Percentiles rank a stretch among this genome's conserved stretches.
Conservation (phyloP, 2,888 invertebrate species). For the Chrysodeixis includens region DNA sequence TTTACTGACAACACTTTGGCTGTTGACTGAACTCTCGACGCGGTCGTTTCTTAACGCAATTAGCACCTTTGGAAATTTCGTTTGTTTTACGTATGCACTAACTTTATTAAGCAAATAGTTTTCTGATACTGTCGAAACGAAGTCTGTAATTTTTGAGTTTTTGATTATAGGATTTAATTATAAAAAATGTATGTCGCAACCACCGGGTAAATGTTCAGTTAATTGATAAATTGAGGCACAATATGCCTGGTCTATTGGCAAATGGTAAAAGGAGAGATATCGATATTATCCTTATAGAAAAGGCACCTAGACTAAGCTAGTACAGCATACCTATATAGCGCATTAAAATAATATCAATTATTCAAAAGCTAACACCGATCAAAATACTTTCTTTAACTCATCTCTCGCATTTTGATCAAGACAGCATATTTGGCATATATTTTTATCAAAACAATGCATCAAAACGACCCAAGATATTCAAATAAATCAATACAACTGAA, state of each 20-base stretch:
- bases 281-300: too few species aligned
- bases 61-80: conserved; percentile 57
- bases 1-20: conserved; percentile 39
- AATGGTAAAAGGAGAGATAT: too few species aligned
- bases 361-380: neutral
- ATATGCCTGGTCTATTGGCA: too few species aligned
- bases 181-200: too few species aligned
- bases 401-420: neutral
- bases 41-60: conserved; percentile 60
- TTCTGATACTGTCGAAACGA: conserved; percentile 32
- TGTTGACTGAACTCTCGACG: conserved; percentile 56
- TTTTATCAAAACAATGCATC: conserved; percentile 29
- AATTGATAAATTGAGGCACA: too few species aligned
- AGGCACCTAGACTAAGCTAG: too few species aligned
- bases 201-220: too few species aligned
- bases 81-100: conserved; percentile 8
- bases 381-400: neutral
- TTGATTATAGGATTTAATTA: too few species aligned
- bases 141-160: conserved; percentile 6
- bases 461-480: conserved; percentile 21
- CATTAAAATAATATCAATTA: too few species aligned
- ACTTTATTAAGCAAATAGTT: conserved; percentile 48
- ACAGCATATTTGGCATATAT: conserved; percentile 14
- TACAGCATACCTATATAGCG: too few species aligned
- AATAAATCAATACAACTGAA: conserved; percentile 21